These are phyloP conservation scores for Neolamprologus brichardi DNA, from an alignment of 2,113 vertebrate genomes.

Conservation along the genomic window DNA sequence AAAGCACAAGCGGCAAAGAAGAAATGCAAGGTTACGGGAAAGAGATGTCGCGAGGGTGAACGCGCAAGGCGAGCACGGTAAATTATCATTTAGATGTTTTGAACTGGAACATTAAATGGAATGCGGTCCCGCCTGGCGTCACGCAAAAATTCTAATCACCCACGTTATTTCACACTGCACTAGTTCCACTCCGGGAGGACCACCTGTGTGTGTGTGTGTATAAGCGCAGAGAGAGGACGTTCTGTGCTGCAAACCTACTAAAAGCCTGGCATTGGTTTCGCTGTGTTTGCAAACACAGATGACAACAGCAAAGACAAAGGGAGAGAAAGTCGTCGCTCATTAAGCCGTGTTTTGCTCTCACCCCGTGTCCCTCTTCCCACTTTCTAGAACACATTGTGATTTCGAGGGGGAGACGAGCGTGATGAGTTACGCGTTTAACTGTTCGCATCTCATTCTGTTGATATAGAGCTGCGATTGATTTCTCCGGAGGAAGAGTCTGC, in stretches of 20 bases:
- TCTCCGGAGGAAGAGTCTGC: conserved; percentile 6
- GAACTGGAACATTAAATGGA: conserved; percentile 44
- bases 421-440: conserved; percentile 42
- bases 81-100: conserved; percentile 46
- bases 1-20: background rate
- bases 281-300: background rate
- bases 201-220: background rate
- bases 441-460: conserved; percentile 44
- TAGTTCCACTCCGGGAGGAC: conserved; percentile 26
- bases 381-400: background rate
- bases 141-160: conserved; percentile 56
- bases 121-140: conserved; percentile 14
- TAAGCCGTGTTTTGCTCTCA: background rate
- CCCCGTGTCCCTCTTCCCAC: background rate
- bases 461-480: conserved; percentile 26
- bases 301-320: background rate
- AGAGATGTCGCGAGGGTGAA: background rate
- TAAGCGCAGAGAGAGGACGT: background rate
- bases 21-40: background rate
- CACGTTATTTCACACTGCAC: conserved; percentile 60
- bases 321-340: background rate
- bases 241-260: background rate
- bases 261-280: background rate
- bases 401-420: background rate
- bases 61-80: background rate